phyloP scores from a whole-genome alignment of 2,888 invertebrate species.

The Yponomeuta sedellus region DNA sequence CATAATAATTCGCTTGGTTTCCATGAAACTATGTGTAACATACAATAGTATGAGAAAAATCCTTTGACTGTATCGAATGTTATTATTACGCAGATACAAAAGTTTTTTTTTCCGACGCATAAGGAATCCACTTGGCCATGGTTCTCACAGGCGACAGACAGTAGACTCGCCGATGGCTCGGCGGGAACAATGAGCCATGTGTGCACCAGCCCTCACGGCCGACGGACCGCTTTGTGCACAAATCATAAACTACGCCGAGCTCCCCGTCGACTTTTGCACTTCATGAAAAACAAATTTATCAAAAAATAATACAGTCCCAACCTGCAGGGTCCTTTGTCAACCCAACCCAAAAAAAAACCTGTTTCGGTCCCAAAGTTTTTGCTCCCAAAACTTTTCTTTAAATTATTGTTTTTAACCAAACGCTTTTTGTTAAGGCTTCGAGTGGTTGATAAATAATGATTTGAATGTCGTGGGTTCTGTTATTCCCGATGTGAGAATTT shows the following conservation, averaged over 20 bases:
- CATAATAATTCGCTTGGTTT: background rate
- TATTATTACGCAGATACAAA: background rate
- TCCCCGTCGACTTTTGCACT: slow-evolving; percentile 68
- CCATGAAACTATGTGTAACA: background rate
- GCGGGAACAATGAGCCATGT: slow-evolving; percentile 65
- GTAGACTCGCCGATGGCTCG: slow-evolving; percentile 46
- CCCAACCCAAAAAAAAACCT: slow-evolving; percentile 33
- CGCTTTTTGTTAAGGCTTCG: slow-evolving; percentile 31
- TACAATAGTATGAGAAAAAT: background rate
- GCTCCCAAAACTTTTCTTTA: slow-evolving; percentile 40
- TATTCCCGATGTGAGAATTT: background rate
- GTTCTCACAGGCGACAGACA: slow-evolving; percentile 24
- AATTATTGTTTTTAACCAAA: slow-evolving; percentile 66
- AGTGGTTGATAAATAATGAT: slow-evolving; percentile 42
- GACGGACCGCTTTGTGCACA: slow-evolving; percentile 52
- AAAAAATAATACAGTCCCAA: slow-evolving; percentile 55
- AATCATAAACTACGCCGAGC: slow-evolving; percentile 55
- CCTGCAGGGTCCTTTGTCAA: slow-evolving; percentile 47
- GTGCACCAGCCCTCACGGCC: slow-evolving; percentile 59
- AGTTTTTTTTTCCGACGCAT: background rate
- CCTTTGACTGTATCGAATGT: background rate
- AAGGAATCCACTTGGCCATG: slow-evolving; percentile 11
- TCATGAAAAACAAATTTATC: slow-evolving; percentile 73
- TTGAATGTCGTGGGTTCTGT: background rate
- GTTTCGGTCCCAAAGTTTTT: slow-evolving; percentile 30